Evolutionary conservation across 2,888 invertebrate species (phyloP).

Genomic region (Drosophila picticornis): DNA sequence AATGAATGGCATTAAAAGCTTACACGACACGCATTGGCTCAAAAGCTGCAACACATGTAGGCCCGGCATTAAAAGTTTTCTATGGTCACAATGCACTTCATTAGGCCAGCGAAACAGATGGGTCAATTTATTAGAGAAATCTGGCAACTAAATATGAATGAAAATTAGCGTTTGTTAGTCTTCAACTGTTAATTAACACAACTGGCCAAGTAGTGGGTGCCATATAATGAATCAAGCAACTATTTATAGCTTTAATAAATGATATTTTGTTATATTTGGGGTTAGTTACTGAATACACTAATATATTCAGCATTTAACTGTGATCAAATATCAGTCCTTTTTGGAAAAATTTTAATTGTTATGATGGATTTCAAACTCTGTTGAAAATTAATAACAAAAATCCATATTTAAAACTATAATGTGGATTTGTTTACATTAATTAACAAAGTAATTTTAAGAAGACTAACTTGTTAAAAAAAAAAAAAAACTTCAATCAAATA

Average conservation of each 20-base stretch:
- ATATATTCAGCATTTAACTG: not conserved
- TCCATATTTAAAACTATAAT: not conserved
- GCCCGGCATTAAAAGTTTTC: constrained; percentile 6
- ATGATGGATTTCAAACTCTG: not conserved
- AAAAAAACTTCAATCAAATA: not conserved
- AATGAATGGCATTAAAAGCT: constrained; percentile 16
- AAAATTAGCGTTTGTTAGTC: constrained; percentile 18
- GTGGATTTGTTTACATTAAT: not conserved
- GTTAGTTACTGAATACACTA: not conserved
- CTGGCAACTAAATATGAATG: constrained; percentile 9
- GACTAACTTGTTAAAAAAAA: not conserved
- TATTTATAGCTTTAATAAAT: not conserved
- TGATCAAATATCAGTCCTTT: not conserved
- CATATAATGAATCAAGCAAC: constrained; percentile 9
- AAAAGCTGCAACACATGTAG: not conserved
- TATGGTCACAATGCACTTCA: constrained; percentile 1
- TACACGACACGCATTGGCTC: constrained; percentile 2
- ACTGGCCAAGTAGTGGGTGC: constrained; percentile 19
- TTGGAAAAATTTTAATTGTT: not conserved
- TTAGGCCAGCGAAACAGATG: constrained; percentile 13
- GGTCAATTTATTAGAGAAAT: constrained; percentile 17
- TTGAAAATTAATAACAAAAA: not conserved
- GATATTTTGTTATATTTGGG: not conserved
- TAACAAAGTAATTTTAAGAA: not conserved
- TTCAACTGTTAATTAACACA: constrained; percentile 28